Percentiles rank a stretch among this genome's conserved stretches.
Conservation (phyloP, 1,140 invertebrate species). For the Cardiocondyla obscurior region DNA sequence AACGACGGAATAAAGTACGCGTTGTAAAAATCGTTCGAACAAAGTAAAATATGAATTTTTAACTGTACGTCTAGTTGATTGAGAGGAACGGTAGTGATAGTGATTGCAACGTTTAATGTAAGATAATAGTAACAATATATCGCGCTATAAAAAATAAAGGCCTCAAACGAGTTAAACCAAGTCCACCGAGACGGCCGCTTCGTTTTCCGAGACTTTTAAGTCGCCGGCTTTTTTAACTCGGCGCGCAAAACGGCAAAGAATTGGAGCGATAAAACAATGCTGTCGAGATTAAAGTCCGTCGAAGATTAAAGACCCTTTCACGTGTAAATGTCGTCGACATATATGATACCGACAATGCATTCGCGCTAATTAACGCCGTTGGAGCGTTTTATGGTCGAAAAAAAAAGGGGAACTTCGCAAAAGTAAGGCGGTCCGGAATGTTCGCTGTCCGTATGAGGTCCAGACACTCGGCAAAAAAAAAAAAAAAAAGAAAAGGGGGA, state of each 20-base stretch:
- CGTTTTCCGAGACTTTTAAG: slow-evolving; percentile 6
- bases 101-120: not conserved
- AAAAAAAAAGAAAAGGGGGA: no score
- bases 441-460: not conserved
- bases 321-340: slow-evolving; percentile 6
- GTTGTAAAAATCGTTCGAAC: not conserved
- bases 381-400: not conserved
- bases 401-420: not conserved
- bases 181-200: not conserved
- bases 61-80: no score
- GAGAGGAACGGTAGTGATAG: not conserved
- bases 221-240: not conserved
- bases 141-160: not conserved
- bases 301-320: slow-evolving; percentile 15
- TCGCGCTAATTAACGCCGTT: not conserved
- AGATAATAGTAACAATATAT: not conserved
- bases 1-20: not conserved
- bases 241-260: not conserved
- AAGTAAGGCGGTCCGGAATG: not conserved
- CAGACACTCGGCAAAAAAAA: not conserved
- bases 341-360: not conserved
- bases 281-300: slow-evolving; percentile 19
- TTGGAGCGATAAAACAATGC: slow-evolving; percentile 18
- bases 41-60: no score
- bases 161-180: not conserved